phyloP scores from a whole-genome alignment of 2,888 invertebrate species.

The Carterocephalus palaemon region DNA sequence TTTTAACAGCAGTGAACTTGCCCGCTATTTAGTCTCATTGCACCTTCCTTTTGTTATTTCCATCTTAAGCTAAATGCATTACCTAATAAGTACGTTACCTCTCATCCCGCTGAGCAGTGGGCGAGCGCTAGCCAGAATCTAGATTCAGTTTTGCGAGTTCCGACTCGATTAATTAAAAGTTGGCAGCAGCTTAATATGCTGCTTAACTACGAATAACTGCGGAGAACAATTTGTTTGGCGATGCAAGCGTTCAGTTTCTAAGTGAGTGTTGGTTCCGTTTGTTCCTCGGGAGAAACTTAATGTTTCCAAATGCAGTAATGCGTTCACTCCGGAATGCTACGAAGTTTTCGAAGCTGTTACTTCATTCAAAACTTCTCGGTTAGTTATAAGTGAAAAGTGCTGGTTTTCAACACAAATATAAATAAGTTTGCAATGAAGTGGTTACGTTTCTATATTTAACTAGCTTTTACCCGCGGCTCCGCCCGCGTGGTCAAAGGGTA shows the following conservation, averaged over 20 bases:
- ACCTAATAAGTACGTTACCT: too few relatives aligned
- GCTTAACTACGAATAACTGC: constrained; percentile 17
- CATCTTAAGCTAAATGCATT: neutral
- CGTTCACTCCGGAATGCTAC: constrained; percentile 16
- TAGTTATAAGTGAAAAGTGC: constrained; percentile 12
- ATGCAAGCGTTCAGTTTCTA: constrained; percentile 23
- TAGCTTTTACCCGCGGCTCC: too few relatives aligned
- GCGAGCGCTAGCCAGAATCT: constrained; percentile 28
- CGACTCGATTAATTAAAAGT: constrained; percentile 41
- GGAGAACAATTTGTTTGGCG: constrained; percentile 21
- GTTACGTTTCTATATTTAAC: neutral
- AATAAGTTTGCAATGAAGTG: constrained; percentile 8
- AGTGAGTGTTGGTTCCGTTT: constrained; percentile 21
- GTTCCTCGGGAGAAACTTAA: constrained; percentile 20
- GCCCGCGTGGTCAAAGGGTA: too few relatives aligned
- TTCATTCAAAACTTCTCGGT: constrained; percentile 9
- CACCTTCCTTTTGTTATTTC: neutral
- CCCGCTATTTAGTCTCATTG: too few relatives aligned
- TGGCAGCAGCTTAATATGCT: constrained; percentile 33
- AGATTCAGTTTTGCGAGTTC: constrained; percentile 35
- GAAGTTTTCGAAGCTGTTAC: constrained; percentile 13
- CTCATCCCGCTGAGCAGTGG: constrained; percentile 14
- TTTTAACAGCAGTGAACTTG: too few relatives aligned
- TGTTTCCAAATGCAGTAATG: constrained; percentile 21
- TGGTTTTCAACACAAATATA: constrained; percentile 8